These are phyloP conservation scores for Machimus rusticus DNA, from an alignment of 2,888 invertebrate species.

Conservation along the genomic window DNA sequence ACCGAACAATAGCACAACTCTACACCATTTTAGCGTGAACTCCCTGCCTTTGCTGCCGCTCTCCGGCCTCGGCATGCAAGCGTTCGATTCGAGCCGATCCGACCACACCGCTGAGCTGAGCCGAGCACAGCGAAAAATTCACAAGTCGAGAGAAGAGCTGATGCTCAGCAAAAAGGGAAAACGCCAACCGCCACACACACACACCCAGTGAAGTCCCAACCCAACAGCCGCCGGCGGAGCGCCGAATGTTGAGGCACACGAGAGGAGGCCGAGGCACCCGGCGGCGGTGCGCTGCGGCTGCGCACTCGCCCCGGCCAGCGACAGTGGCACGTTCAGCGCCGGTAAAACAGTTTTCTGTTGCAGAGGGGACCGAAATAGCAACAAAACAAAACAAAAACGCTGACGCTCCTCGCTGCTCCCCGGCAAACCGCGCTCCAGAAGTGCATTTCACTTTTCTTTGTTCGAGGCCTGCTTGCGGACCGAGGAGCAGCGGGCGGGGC, in stretches of 20 bases:
- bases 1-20: constrained; percentile 7
- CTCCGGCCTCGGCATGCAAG: neutral
- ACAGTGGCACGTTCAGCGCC: neutral
- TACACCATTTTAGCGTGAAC: constrained; percentile 23
- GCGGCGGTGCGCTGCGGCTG: too few relatives aligned
- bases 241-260: neutral
- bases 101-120: neutral
- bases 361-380: constrained; percentile 6
- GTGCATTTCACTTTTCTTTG: constrained; percentile 5
- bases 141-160: neutral
- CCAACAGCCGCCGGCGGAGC: neutral
- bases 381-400: neutral
- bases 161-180: neutral
- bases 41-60: neutral
- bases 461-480: neutral
- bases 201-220: neutral
- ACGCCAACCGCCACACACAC: neutral
- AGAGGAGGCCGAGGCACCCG: neutral
- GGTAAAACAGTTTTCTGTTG: neutral
- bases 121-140: neutral
- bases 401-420: neutral
- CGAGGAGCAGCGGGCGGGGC: neutral
- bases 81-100: neutral
- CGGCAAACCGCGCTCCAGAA: neutral
- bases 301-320: neutral